These are phyloP conservation scores for Rhynchophorus ferrugineus DNA, from an alignment of 1,140 invertebrate species.

Conservation along the genomic window DNA sequence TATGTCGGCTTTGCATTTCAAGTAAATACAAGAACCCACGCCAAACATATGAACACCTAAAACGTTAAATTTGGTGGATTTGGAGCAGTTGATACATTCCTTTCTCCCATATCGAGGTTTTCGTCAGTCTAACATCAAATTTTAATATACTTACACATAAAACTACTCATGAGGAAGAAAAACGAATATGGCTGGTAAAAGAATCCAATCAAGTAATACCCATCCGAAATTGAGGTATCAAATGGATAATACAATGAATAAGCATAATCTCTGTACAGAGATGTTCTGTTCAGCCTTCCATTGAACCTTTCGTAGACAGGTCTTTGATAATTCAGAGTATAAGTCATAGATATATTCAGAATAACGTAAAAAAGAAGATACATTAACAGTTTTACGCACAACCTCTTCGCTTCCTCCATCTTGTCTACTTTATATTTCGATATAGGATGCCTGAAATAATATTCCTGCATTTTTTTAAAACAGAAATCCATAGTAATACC, in stretches of 20 bases:
- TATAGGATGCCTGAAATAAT: background rate
- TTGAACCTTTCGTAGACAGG: constrained; percentile 1
- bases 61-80: background rate
- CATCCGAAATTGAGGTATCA: background rate
- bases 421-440: background rate
- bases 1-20: constrained; percentile 9
- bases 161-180: background rate
- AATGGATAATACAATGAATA: background rate
- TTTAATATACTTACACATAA: background rate
- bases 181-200: background rate
- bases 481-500: too few species aligned
- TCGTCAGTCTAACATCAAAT: too few species aligned
- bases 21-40: constrained; percentile 9
- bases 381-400: background rate
- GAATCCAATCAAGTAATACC: background rate
- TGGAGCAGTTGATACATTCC: background rate
- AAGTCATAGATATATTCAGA: background rate
- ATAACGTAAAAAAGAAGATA: background rate
- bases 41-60: constrained; percentile 9
- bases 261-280: background rate
- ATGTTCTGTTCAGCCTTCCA: background rate
- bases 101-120: background rate
- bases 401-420: background rate
- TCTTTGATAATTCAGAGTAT: background rate
- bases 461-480: too few species aligned